Base-by-base conservation (phyloP, 2,888 invertebrate species). In the Folsomia candida region DNA sequence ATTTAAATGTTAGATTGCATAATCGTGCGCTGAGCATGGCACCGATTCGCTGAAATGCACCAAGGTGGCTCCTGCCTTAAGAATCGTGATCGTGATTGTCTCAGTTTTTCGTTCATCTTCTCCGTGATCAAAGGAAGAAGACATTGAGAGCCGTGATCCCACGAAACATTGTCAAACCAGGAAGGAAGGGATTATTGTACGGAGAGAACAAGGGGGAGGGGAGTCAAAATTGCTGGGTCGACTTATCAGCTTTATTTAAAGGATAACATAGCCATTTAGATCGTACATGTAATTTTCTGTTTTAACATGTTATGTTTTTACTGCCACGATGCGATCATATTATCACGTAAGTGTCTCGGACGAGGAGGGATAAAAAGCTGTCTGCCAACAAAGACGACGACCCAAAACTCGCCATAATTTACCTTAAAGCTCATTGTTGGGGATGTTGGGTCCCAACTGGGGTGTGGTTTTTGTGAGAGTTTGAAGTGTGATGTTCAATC, bases 251-350 rank as follows among this genome's bases (percentile, higher is more conserved):
- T 47, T 47, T 47, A 47, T 18, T 47, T 47, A 47, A 47, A 47
- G 47, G 29, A 62, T 62, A 26, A 26, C 27, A 62, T 28, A 28
- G 2, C 27, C 29, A 62, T 62, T 62, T 62, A 29, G 62, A 62
- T 59, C 59, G 14, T 59, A 59, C 59, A 59, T 26, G 11, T 62
- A 62, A 62, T 62, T n/a, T 62, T 62, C 47, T 47, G 9, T n/a
- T n/a, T 47, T 47, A 47, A 62, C 29, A 62, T 26, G n/a, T 28
- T 62, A 37, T 62, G 20, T 20, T 62, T 62, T 62, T 28, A n/a
- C 3, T 60, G 9, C 9, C 9, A 24, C 11, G 11, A 57, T 47
- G 47, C 18, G 47, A 47, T 47, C 47, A 47, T 47, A 47, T 47
- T 47, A 47, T 47, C 47, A 47, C 18, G 9, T n/a, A n/a, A n/a